These are phyloP conservation scores for Thalassophryne amazonica DNA, from an alignment of 2,797 vertebrate species.

Conservation along the genomic window DNA sequence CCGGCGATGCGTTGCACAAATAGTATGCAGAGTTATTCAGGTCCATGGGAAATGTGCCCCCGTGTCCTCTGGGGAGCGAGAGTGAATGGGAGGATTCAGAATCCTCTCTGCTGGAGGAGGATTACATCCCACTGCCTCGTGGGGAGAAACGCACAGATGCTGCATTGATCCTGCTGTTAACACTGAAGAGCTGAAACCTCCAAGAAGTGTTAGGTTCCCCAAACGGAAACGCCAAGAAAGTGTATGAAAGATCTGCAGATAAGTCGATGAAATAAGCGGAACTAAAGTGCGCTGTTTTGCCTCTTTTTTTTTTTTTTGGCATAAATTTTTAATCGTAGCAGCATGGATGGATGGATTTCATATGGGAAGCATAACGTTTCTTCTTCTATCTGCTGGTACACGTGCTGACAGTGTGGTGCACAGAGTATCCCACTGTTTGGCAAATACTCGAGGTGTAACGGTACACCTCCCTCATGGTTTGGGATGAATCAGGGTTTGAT, in stretches of 20 bases:
- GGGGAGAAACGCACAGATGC: conserved; percentile 67
- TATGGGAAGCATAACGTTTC: too few relatives aligned
- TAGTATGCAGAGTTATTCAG: conserved; percentile 38
- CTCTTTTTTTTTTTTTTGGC: conserved; percentile 23
- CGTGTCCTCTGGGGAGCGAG: conserved; percentile 43
- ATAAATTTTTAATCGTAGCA: background rate
- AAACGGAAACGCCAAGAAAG: conserved; percentile 51
- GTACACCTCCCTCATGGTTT: too few relatives aligned
- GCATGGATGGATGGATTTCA: conserved; percentile 15
- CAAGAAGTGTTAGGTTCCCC: conserved; percentile 59
- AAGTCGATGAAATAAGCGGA: conserved; percentile 25
- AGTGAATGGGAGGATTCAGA: conserved; percentile 67
- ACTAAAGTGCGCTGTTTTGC: conserved; percentile 13
- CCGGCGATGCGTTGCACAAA: conserved; percentile 21
- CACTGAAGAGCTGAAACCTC: conserved; percentile 58
- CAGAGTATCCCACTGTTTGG: too few relatives aligned
- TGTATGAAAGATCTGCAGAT: conserved; percentile 20
- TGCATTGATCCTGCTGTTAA: conserved; percentile 72
- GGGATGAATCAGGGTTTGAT: too few relatives aligned
- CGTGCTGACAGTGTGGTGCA: too few relatives aligned
- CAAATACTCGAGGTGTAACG: too few relatives aligned
- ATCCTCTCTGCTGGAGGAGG: conserved; percentile 63
- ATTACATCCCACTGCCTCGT: conserved; percentile 65
- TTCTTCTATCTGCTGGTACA: too few relatives aligned
- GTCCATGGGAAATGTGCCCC: conserved; percentile 62